Conservation (phyloP, 2,888 invertebrate genomes). For the Amphimallon solstitiale region DNA sequence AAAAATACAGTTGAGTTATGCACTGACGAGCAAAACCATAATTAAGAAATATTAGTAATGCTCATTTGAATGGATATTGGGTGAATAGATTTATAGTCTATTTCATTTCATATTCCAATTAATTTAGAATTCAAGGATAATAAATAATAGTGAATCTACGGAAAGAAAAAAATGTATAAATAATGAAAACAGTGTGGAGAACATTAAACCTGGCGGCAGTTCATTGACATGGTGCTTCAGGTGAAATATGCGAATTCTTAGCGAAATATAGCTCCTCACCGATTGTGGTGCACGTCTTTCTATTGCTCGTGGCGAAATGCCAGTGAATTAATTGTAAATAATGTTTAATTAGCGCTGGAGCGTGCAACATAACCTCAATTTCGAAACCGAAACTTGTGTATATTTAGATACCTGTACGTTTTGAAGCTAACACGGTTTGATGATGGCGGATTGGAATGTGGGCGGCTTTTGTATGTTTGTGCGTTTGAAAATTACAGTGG, state of each 20-base stretch:
- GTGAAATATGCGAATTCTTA: slow-evolving; percentile 25
- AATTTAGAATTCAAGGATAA: not conserved
- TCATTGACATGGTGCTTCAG: slow-evolving; percentile 22
- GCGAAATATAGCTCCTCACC: slow-evolving; percentile 10
- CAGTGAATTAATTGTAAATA: slow-evolving; percentile 22
- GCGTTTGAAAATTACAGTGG: too few species aligned
- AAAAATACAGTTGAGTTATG: too few species aligned
- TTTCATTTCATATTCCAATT: not conserved
- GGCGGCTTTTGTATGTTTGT: not conserved
- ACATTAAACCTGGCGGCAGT: slow-evolving; percentile 19
- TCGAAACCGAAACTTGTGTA: slow-evolving; percentile 3
- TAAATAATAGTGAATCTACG: not conserved
- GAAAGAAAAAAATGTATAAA: not conserved
- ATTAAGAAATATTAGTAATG: too few species aligned
- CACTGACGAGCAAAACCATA: too few species aligned
- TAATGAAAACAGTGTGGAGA: slow-evolving; percentile 17
- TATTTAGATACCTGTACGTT: slow-evolving; percentile 14
- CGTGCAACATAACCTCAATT: slow-evolving; percentile 9
- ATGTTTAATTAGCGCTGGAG: slow-evolving; percentile 16
- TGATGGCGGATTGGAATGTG: not conserved
- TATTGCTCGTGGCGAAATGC: slow-evolving; percentile 17
- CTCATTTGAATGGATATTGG: too few species aligned
- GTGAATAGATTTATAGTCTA: too few species aligned
- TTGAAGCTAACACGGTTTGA: not conserved
- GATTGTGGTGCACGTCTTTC: slow-evolving; percentile 14